Base-by-base conservation (phyloP, 2,797 vertebrate genomes). In the Betta splendens region DNA sequence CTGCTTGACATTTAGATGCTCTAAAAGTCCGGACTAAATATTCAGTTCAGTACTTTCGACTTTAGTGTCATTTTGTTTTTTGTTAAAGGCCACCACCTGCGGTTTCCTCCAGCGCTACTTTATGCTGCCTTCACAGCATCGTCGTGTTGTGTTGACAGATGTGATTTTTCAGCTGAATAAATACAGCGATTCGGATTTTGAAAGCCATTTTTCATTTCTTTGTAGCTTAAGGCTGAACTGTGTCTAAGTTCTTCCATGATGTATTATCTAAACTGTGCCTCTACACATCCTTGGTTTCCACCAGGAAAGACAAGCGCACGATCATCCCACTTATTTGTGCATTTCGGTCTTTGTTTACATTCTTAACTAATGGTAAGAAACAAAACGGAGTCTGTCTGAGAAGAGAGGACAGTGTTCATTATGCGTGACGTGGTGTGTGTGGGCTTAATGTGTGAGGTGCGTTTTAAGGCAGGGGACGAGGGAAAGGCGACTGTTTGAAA, bases 1-100 rank as follows among this genome's bases (percentile, higher is more conserved):
- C 7, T 5, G 39, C 18, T 37, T 64, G 54, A 59, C 58, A 50
- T 62, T 70, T 29, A 25, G 21, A 40, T 23, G 28, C 39, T 25
- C 20, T 40, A 9, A 7, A 31, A 49, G 5, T 35, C 4, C 2
- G 4, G 13, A 26, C 1, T 3, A 5, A 25, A 13, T 29, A 2
- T 49, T 49, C 26, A 25, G n/a, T n/a, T n/a, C n/a, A n/a, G 31
- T 26, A 15, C 5, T 47, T 37, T 8, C 18, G 18, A 44, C 50
- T 40, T 35, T 26, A n/a, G 8, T 36, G 6, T 35, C 31, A 11
- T 37, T 50, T 18, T 3, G 20, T n/a, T 39, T 55, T 46, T 29
- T 46, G 15, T 31, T 22, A 45, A 23, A n/a, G 11, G 51, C 37
- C 13, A 20, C 4, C 5, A 7, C 23, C 23, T 23, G 10, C 4